These are phyloP conservation scores for Pterophyllum scalare DNA, from an alignment of 2,113 vertebrate species.

Conservation along the genomic window DNA sequence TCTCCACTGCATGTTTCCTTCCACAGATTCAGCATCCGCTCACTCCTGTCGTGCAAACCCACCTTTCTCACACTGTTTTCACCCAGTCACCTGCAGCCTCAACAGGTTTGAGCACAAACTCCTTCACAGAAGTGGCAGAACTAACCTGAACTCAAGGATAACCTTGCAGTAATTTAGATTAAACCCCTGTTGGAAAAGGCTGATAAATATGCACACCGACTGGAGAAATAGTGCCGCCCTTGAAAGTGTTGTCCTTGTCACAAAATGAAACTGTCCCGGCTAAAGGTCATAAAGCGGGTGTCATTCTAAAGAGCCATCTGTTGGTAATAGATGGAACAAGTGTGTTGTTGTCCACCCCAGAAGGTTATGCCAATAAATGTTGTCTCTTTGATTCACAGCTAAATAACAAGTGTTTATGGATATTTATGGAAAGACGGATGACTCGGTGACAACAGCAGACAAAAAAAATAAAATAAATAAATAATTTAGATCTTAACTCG, in stretches of 20 bases:
- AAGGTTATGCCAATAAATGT: conserved; percentile 67
- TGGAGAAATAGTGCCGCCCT: conserved; percentile 38
- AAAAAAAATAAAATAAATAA: background rate
- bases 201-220: conserved; percentile 61
- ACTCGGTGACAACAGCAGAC: conserved; percentile 5
- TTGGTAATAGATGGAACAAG: conserved; percentile 66
- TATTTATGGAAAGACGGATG: conserved; percentile 19
- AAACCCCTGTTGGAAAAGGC: conserved; percentile 40
- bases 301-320: conserved; percentile 73
- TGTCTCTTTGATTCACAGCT: conserved; percentile 53
- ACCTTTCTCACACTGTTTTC: background rate
- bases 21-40: background rate
- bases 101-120: conserved; percentile 26
- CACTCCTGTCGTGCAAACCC: background rate
- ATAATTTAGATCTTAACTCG: conserved; percentile 20
- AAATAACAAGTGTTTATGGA: conserved; percentile 55
- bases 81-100: conserved; percentile 14
- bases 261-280: conserved; percentile 50
- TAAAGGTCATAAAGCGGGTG: conserved; percentile 63
- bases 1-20: background rate
- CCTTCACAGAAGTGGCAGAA: conserved; percentile 24
- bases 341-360: conserved; percentile 43
- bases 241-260: conserved; percentile 69
- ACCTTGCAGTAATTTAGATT: conserved; percentile 61
- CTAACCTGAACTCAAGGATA: conserved; percentile 33